Conservation (phyloP, 2,113 vertebrate genomes). For the Poecile atricapillus region DNA sequence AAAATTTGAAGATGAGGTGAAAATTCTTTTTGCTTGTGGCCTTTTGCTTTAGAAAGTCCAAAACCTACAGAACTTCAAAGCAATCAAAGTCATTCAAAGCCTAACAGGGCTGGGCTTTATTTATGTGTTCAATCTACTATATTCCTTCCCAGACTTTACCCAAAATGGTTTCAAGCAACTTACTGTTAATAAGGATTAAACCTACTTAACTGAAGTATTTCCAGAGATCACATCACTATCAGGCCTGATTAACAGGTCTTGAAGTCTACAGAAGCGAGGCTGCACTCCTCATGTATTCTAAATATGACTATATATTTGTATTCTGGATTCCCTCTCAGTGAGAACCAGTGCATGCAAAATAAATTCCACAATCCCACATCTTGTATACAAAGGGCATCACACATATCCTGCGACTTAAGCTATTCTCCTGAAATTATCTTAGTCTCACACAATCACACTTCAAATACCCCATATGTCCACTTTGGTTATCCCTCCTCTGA, state of each 20-base stretch:
- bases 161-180: conserved; percentile 38
- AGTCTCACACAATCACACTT: conserved; percentile 73
- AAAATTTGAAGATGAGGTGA: not conserved
- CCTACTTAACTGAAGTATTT: conserved; percentile 36
- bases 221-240: conserved; percentile 36
- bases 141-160: not conserved
- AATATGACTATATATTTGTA: conserved; percentile 21
- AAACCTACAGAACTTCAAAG: not conserved
- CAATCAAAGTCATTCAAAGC: not conserved
- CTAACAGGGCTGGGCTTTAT: not conserved
- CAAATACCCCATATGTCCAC: conserved; percentile 68
- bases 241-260: not conserved
- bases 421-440: conserved; percentile 63
- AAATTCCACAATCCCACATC: conserved; percentile 38
- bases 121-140: not conserved
- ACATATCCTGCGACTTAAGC: conserved; percentile 47
- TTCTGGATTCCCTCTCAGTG: conserved; percentile 33
- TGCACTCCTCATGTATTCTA: not conserved
- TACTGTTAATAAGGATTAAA: conserved; percentile 47
- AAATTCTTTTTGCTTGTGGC: not conserved
- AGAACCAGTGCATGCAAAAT: conserved; percentile 39
- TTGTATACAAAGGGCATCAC: conserved; percentile 57
- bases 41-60: not conserved
- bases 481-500: conserved; percentile 61
- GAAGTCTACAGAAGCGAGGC: not conserved